These are phyloP conservation scores for Bothrops jararaca DNA, from an alignment of 2,113 vertebrate genomes.

Conservation along the genomic window DNA sequence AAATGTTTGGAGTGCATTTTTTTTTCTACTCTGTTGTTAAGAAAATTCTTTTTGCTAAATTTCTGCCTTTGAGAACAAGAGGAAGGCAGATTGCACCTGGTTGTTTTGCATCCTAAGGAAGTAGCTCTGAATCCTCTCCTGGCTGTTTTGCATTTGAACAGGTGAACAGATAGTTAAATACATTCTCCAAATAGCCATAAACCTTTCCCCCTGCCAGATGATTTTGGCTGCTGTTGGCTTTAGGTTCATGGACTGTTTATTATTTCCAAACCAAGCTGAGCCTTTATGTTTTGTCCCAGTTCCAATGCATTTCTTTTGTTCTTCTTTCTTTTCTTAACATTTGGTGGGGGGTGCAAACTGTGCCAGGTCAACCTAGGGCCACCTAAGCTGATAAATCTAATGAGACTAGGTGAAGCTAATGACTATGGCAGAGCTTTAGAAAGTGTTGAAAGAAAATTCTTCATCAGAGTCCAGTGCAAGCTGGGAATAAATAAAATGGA, in stretches of 20 bases:
- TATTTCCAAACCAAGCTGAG: conserved; percentile 70
- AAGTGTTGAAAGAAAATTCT: background rate
- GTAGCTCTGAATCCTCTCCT: background rate
- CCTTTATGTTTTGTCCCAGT: conserved; percentile 61
- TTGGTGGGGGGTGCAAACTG: conserved; percentile 60
- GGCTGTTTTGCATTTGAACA: conserved; percentile 27
- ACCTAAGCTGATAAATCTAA: conserved; percentile 64
- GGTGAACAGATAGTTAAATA: conserved; percentile 53
- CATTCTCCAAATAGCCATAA: conserved; percentile 59
- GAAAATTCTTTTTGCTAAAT: background rate
- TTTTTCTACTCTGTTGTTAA: no score
- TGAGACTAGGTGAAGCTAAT: conserved; percentile 71
- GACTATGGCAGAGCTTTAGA: conserved; percentile 53
- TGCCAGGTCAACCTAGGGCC: conserved; percentile 65
- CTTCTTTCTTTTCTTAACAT: conserved; percentile 59
- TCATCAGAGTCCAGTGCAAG: no score
- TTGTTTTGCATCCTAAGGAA: background rate
- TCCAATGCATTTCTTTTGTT: conserved; percentile 62
- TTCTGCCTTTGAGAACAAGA: background rate
- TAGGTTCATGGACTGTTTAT: conserved; percentile 76
- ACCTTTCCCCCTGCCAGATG: conserved; percentile 64
- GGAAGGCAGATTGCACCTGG: background rate
- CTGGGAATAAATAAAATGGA: no score
- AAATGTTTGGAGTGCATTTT: background rate
- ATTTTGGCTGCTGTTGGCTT: conserved; percentile 65